A percentile compares a stretch with the other conserved stretches of the same genome.
Evolutionary conservation across 2,888 invertebrate genomes (phyloP).

Genomic region (Allolobophora icterica): DNA sequence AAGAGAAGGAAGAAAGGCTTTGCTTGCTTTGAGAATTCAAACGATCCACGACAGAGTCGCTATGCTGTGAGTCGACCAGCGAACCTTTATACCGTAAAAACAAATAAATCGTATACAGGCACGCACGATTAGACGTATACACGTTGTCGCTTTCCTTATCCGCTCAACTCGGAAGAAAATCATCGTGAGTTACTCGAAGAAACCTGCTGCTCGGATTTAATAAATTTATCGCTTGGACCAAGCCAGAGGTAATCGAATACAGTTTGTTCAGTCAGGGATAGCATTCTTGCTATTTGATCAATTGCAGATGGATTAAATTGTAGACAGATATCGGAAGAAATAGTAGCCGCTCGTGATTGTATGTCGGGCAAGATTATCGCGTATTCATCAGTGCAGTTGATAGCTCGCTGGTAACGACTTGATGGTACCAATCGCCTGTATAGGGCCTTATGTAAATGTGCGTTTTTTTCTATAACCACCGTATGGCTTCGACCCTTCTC

Average conservation of each 20-base stretch:
- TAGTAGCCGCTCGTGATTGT: too few relatives aligned
- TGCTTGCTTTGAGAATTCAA: neutral
- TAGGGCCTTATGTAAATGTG: too few relatives aligned
- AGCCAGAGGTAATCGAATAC: neutral
- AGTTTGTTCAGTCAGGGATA: neutral
- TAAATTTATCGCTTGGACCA: neutral
- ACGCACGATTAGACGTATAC: neutral
- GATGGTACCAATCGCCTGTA: too few relatives aligned
- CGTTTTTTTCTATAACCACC: too few relatives aligned
- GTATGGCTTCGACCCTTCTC: too few relatives aligned
- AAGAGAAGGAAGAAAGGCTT: neutral
- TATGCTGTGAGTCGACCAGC: neutral
- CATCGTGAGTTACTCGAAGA: neutral
- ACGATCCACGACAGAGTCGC: neutral
- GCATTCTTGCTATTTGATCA: too few relatives aligned
- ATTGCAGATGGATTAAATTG: too few relatives aligned
- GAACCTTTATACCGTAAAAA: neutral
- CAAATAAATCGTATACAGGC: neutral
- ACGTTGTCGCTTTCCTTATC: neutral
- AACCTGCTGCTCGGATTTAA: neutral
- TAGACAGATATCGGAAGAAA: too few relatives aligned
- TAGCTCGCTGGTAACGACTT: too few relatives aligned
- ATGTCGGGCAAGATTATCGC: too few relatives aligned
- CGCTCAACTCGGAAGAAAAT: neutral
- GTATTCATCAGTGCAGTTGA: too few relatives aligned